A percentile compares a stretch with the other conserved stretches of the same genome.
Conservation (phyloP, 2,797 vertebrate species). For the Paedocypris micromegethes region DNA sequence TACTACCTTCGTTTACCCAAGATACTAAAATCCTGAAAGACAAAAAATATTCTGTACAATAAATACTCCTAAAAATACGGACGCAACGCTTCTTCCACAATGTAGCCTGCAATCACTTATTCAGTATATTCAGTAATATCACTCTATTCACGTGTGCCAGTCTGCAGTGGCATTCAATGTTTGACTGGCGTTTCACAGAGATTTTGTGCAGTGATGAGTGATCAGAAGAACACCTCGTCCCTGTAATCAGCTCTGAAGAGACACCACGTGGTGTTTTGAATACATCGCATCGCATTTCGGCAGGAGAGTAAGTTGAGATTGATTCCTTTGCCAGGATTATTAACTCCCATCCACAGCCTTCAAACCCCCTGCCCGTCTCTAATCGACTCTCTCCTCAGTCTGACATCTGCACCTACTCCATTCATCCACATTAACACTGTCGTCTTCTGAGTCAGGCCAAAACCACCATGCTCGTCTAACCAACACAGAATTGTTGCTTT, state of each 20-base stretch:
- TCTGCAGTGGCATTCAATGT: no score
- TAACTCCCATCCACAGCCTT: conserved; percentile 28
- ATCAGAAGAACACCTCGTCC: no score
- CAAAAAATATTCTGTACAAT: no score
- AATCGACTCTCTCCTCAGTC: conserved; percentile 35
- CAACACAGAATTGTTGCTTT: background rate
- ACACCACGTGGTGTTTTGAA: conserved; percentile 44
- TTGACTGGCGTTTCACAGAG: no score
- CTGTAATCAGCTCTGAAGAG: background rate
- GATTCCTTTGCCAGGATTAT: conserved; percentile 46
- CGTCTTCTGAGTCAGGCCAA: background rate
- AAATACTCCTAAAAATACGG: no score
- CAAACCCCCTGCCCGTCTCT: conserved; percentile 27
- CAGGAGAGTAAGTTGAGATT: conserved; percentile 41
- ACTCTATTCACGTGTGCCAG: no score
- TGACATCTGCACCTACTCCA: conserved; percentile 43
- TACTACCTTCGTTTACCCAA: no score
- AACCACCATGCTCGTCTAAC: background rate
- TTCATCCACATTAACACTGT: conserved; percentile 41
- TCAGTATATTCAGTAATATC: no score
- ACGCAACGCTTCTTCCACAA: no score
- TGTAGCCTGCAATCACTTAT: no score
- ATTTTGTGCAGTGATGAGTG: no score
- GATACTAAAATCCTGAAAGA: no score
- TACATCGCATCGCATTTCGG: conserved; percentile 44